phyloP scores from a whole-genome alignment of 2,888 invertebrate genomes.

The Tenthredo livida region DNA sequence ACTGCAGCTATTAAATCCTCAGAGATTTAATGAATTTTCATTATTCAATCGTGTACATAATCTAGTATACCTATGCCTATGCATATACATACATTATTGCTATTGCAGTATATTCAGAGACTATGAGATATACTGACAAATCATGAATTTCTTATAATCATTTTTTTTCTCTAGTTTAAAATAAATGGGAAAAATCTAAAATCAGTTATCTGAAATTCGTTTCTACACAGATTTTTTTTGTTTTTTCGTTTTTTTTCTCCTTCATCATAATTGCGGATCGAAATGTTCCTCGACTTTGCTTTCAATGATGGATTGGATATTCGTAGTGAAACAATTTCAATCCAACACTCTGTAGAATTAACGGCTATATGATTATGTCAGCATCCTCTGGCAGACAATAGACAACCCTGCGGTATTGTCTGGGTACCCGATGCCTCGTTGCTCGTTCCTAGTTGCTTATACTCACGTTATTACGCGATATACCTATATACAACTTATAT shows the following conservation, averaged over 20 bases:
- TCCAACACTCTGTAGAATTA: slow-evolving; percentile 58
- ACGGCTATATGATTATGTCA: slow-evolving; percentile 75
- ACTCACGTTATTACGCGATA: slow-evolving; percentile 39
- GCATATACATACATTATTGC: too few relatives aligned
- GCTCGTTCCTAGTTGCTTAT: slow-evolving; percentile 9
- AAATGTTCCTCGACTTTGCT: background rate
- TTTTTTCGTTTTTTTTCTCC: background rate
- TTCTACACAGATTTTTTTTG: background rate
- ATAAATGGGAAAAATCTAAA: background rate
- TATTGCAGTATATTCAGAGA: too few relatives aligned
- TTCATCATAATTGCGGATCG: background rate
- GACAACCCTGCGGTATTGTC: slow-evolving; percentile 74
- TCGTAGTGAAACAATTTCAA: slow-evolving; percentile 14
- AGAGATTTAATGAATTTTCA: slow-evolving; percentile 15
- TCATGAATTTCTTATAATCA: background rate
- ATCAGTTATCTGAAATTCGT: background rate
- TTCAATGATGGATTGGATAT: slow-evolving; percentile 16
- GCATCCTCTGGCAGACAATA: slow-evolving; percentile 76
- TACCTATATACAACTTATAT: background rate
- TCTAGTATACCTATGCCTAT: too few relatives aligned
- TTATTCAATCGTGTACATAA: background rate
- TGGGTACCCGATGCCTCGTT: slow-evolving; percentile 57
- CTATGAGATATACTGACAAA: background rate
- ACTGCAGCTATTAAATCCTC: background rate
- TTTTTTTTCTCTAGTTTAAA: background rate